Evolutionary conservation across 2,888 invertebrate species (phyloP), one percentile per base, ranked within the genome.

Genomic region (Rhingia campestris): DNA sequence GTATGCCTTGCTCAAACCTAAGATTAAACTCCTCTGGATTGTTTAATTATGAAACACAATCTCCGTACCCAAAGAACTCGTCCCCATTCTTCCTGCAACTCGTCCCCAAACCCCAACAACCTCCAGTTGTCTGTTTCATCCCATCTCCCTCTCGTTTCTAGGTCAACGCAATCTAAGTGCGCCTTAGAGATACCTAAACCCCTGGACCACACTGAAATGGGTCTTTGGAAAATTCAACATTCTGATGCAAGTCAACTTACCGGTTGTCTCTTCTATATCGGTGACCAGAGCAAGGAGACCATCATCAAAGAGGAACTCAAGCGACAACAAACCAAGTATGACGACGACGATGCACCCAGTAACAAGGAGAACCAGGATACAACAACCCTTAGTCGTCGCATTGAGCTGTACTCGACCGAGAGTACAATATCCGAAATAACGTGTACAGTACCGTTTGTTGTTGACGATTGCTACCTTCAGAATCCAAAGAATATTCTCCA

Each of bases 181-280:
- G 82, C 81, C 30, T 79, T 88, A 56, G 87, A 88, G 81, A 87
- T 88, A 54, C 87, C 86, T 10, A 88, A 88, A 66, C 88, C 88
- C 0, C 70, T 88, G 10, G 56, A 73, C 30, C 53, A 74, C 10
- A 22, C 69, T 3, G 88, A 88, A 37, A 63, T 54, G n/a, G 88
- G 88, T 5, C 81, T 88, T 9, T 88, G 88, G 88, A 87, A 80
- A 87, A 58, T 88, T 12, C 82, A 86, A 32, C 87, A 87, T 56
- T 87, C 87, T 54, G 86, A 87, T 35, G 59, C 86, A 6, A 81
- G 45, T 7, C 73, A 73, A 45, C 81, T 86, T 35, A 56, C 87
- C 4, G 88, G 88, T n/a, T 88, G 88, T 61, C 77, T 88, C 5
- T 88, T 86, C 51, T 87, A 88, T 58, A 72, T 88, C 30, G 88